Conservation (phyloP, 2,888 invertebrate species). For the Heteromyza rotundicornis region DNA sequence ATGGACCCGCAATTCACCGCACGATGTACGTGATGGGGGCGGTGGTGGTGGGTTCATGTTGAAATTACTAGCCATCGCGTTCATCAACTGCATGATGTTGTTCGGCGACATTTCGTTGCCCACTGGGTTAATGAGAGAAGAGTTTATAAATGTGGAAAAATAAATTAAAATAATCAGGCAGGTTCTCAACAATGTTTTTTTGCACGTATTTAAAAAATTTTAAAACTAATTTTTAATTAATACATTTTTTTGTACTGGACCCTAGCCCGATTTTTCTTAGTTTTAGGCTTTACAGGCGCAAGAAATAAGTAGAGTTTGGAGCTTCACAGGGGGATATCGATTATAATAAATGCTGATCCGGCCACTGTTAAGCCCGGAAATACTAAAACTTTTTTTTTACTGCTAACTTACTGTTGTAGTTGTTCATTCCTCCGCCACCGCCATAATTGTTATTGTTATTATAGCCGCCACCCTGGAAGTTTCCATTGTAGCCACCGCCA, state of each 20-base stretch:
- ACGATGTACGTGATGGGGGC: slow-evolving; percentile 61
- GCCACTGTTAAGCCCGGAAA: no score
- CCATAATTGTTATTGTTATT: slow-evolving; percentile 43
- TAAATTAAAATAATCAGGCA: not conserved
- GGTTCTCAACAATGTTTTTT: not conserved
- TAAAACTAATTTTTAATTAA: not conserved
- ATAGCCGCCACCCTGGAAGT: slow-evolving; percentile 38
- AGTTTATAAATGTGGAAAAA: not conserved
- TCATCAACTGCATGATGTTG: slow-evolving; percentile 55
- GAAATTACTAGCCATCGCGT: slow-evolving; percentile 55
- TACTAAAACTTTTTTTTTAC: no score
- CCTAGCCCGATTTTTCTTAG: no score
- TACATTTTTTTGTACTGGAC: not conserved
- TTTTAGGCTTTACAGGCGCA: no score
- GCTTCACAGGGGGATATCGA: no score
- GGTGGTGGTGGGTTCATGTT: slow-evolving; percentile 60
- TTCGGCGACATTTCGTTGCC: slow-evolving; percentile 45
- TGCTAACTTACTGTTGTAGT: slow-evolving; percentile 41
- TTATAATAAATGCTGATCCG: no score
- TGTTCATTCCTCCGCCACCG: slow-evolving; percentile 40
- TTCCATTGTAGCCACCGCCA: slow-evolving; percentile 40
- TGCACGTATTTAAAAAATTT: not conserved
- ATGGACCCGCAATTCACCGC: slow-evolving; percentile 67
- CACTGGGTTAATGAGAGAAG: slow-evolving; percentile 29
- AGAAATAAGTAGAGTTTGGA: no score